phyloP scores from a whole-genome alignment of 2,113 vertebrate genomes.

The Trematocara variabile region DNA sequence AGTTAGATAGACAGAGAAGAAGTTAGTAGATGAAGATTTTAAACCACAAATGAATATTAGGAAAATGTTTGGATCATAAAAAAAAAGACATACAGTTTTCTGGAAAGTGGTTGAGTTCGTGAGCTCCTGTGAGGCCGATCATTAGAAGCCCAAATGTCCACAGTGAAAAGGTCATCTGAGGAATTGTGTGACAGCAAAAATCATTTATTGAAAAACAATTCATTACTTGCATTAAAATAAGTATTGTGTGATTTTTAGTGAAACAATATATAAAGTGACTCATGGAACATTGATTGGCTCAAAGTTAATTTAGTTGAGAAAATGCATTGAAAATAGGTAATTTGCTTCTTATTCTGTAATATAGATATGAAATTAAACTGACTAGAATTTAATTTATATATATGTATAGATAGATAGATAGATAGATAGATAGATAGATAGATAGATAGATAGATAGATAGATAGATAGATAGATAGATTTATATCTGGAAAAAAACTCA shows the following conservation, averaged over 20 bases:
- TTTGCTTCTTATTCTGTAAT: not conserved
- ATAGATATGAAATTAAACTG: not conserved
- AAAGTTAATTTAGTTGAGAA: not conserved
- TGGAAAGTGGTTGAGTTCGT: constrained; percentile 34
- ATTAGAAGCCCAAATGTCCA: constrained; percentile 38
- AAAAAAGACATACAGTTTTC: constrained; percentile 33
- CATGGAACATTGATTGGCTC: not conserved
- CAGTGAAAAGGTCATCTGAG: not conserved
- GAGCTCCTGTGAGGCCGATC: not conserved
- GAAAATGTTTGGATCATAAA: not conserved
- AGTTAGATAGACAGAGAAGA: not conserved
- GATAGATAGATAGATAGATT: not conserved
- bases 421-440: no score
- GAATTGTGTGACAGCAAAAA: not conserved
- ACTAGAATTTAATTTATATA: not conserved
- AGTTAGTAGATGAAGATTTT: not conserved
- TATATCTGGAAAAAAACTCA: not conserved
- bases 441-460: no score
- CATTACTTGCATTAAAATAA: not conserved
- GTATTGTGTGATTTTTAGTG: not conserved
- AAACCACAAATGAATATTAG: not conserved
- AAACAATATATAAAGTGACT: not conserved
- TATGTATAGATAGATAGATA: not conserved
- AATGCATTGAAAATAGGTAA: not conserved
- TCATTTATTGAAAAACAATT: not conserved